These are phyloP conservation scores for Rallus crepitans DNA, from an alignment of 2,797 vertebrate species.

Conservation along the genomic window DNA sequence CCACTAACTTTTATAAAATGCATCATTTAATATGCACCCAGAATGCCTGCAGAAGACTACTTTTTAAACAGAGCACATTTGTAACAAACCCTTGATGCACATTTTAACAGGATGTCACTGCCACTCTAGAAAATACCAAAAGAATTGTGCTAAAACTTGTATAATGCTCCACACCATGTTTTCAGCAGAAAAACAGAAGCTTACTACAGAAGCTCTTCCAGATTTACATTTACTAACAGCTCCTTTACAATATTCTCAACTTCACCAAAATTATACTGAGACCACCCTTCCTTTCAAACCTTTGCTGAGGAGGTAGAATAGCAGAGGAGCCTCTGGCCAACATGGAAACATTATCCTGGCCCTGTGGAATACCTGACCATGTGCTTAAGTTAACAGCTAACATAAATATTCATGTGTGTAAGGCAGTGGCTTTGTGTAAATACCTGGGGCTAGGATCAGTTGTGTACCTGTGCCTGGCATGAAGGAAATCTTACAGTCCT, in stretches of 20 bases:
- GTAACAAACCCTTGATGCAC: neutral
- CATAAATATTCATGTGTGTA: neutral
- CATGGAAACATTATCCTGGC: neutral
- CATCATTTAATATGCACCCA: neutral
- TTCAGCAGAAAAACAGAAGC: too few species aligned
- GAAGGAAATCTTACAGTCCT: neutral
- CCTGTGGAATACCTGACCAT: accelerated
- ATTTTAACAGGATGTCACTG: neutral
- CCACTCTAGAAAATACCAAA: neutral
- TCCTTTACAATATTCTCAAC: neutral
- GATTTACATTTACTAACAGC: neutral
- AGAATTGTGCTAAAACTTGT: neutral
- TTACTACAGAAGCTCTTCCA: neutral
- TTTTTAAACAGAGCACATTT: neutral
- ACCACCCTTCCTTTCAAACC: neutral
- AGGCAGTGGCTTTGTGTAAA: neutral
- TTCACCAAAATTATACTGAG: neutral
- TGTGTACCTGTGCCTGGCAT: neutral
- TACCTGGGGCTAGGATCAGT: neutral
- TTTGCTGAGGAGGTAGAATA: neutral
- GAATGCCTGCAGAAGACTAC: neutral
- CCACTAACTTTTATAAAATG: neutral
- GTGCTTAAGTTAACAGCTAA: neutral
- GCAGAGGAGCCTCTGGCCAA: neutral
- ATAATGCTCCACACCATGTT: neutral